phyloP scores from a whole-genome alignment of 2,113 vertebrate genomes.

The Pristiophorus japonicus region DNA sequence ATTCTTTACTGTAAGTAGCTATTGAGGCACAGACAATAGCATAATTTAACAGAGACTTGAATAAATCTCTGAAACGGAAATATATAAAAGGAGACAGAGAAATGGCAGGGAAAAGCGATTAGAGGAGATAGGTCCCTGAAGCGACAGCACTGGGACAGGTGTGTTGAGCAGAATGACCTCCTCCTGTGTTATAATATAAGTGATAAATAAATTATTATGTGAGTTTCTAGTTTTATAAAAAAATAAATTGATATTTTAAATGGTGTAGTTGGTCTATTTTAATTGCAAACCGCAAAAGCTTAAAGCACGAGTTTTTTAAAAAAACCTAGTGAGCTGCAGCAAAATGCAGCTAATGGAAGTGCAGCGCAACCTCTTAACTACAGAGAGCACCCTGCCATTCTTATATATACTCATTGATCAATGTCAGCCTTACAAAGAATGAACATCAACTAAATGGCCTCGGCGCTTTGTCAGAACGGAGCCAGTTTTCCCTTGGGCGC shows the following conservation, averaged over 20 bases:
- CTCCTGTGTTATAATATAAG: not conserved
- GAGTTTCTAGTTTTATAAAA: not conserved
- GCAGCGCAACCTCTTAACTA: not conserved
- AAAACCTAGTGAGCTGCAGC: not conserved
- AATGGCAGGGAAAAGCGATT: not conserved
- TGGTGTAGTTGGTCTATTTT: not conserved
- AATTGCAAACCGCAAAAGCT: not conserved
- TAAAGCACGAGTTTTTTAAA: not conserved
- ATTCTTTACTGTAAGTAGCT: not conserved
- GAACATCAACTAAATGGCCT: not conserved
- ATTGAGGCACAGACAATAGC: not conserved
- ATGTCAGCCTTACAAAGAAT: constrained; percentile 19
- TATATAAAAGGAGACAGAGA: not conserved
- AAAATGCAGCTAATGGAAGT: not conserved
- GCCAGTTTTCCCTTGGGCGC: not conserved
- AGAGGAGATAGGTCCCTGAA: not conserved
- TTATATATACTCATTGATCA: constrained; percentile 23
- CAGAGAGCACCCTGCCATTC: not conserved
- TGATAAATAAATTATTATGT: not conserved
- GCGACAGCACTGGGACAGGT: too few relatives aligned
- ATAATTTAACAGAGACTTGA: constrained; percentile 1
- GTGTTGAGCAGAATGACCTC: not conserved
- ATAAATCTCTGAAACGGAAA: not conserved
- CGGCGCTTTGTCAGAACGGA: not conserved
- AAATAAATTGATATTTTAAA: not conserved